phyloP scores from a whole-genome alignment of 2,797 vertebrate species.

The Erethizon dorsatum region DNA sequence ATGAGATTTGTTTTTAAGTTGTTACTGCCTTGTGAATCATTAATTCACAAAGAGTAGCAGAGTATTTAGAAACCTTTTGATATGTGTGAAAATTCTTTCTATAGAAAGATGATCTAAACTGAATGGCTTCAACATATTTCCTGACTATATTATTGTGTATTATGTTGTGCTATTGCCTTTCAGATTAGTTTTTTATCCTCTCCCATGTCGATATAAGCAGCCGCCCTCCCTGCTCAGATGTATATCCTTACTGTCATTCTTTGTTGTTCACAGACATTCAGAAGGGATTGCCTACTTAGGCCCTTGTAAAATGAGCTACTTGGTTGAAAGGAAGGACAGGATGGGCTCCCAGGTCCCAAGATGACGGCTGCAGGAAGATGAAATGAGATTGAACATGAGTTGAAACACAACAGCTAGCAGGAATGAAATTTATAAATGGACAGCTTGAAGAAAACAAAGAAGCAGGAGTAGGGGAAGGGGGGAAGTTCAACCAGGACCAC shows the following conservation, averaged over 20 bases:
- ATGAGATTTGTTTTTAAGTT: constrained; percentile 59
- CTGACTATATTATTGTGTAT: neutral
- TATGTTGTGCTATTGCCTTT: neutral
- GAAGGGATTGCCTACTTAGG: neutral
- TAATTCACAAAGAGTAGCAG: neutral
- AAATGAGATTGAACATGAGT: neutral
- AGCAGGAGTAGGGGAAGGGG: neutral
- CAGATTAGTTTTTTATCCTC: neutral
- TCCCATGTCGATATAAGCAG: neutral
- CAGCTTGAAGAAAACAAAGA: neutral
- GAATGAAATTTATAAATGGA: neutral
- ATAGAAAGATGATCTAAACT: neutral
- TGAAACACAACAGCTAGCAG: neutral
- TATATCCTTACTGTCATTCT: neutral
- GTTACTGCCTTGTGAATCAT: neutral
- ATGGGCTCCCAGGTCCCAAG: neutral
- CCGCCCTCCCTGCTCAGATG: neutral
- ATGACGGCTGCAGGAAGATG: neutral
- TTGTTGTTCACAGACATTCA: neutral
- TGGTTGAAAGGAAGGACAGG: neutral
- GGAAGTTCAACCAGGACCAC: neutral
- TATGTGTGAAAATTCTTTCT: neutral
- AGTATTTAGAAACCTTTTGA: constrained; percentile 17
- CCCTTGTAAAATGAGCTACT: neutral
- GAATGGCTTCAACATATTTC: neutral